Evolutionary conservation across 2,888 invertebrate genomes (phyloP).

Genomic region (Pteria penguin): DNA sequence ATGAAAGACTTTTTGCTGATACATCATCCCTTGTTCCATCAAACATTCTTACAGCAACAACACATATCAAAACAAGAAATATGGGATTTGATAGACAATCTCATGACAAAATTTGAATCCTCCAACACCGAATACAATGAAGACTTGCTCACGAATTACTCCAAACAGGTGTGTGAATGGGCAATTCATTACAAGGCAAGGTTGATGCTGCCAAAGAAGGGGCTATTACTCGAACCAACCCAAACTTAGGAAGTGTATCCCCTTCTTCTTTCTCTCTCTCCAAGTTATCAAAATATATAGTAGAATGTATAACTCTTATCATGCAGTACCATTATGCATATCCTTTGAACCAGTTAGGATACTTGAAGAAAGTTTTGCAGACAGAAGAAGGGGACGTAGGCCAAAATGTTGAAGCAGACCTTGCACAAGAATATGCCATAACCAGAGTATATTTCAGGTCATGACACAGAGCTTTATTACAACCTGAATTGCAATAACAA

Average conservation of each 20-base stretch:
- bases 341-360: constrained; percentile 35
- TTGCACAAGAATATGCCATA: constrained; percentile 41
- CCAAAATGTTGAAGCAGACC: constrained; percentile 33
- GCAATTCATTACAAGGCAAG: constrained; percentile 28
- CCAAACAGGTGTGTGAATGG: constrained; percentile 12
- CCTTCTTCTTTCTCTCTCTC: constrained; percentile 44
- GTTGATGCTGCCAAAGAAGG: constrained; percentile 45
- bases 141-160: not conserved
- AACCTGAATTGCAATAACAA: not conserved
- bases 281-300: constrained; percentile 32
- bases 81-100: not conserved
- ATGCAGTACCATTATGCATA: constrained; percentile 26
- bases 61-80: not conserved
- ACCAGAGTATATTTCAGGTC: not conserved
- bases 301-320: constrained; percentile 37
- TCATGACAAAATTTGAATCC: not conserved
- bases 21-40: not conserved
- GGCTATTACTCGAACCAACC: constrained; percentile 16
- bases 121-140: not conserved
- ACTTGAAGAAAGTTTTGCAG: constrained; percentile 36
- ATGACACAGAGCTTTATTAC: not conserved
- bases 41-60: not conserved
- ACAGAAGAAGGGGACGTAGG: constrained; percentile 31
- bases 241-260: constrained; percentile 1
- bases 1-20: not conserved